Conservation (phyloP, 1,140 invertebrate genomes). For the Lordiphosa clarofinis region DNA sequence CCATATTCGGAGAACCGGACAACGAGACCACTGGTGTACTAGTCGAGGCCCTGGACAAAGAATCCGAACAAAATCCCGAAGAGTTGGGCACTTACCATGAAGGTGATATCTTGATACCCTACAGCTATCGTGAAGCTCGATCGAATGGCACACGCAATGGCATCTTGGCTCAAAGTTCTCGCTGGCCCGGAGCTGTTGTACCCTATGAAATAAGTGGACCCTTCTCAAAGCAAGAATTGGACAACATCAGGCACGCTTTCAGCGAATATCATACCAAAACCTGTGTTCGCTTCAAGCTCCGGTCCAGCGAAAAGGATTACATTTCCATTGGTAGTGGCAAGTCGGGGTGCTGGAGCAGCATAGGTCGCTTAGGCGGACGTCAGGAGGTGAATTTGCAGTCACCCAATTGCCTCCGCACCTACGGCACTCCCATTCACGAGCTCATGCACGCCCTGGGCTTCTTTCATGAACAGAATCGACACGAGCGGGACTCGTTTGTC, state of each 20-base stretch:
- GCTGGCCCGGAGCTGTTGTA: constrained; percentile 85
- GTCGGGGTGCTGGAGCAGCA: constrained; percentile 90
- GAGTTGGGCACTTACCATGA: constrained; percentile 87
- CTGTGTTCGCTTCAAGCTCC: constrained; percentile 86
- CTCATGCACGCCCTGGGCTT: constrained; percentile 92
- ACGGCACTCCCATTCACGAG: constrained; percentile 90
- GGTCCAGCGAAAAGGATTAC: constrained; percentile 84
- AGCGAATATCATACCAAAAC: constrained; percentile 86
- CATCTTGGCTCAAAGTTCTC: constrained; percentile 81
- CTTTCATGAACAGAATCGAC: constrained; percentile 91
- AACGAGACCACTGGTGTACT: constrained; percentile 80
- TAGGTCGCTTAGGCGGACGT: constrained; percentile 84
- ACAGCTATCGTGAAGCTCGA: constrained; percentile 80
- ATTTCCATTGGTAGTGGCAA: constrained; percentile 84
- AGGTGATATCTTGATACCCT: constrained; percentile 85
- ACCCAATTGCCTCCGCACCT: constrained; percentile 86
- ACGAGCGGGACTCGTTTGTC: constrained; percentile 88
- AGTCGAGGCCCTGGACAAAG: constrained; percentile 84
- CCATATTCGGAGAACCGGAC: constrained; percentile 81
- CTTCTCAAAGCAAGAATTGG: constrained; percentile 81
- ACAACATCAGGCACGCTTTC: constrained; percentile 83
- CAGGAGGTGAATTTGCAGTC: constrained; percentile 78
- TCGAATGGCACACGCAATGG: constrained; percentile 81
- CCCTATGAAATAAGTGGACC: constrained; percentile 86
- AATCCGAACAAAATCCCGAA: constrained; percentile 85